phyloP scores from a whole-genome alignment of 2,797 vertebrate genomes.

The Syngnathus acus region DNA sequence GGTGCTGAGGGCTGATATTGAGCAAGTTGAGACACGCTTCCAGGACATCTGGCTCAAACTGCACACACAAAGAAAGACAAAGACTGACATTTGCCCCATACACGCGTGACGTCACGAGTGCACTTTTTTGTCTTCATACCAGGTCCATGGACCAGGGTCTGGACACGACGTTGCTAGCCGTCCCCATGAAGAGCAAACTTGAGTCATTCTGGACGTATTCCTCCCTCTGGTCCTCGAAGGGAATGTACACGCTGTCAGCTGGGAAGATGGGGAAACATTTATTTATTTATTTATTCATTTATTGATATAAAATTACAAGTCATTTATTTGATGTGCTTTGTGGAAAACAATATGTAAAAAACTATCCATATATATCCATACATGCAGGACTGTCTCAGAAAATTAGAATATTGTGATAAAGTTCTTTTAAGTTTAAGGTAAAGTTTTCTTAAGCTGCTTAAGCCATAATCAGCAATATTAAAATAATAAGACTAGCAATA shows the following conservation, averaged over 20 bases:
- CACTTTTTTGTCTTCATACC: constrained; percentile 41
- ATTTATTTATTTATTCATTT: too few species aligned
- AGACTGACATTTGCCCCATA: not conserved
- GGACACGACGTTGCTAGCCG: constrained; percentile 36
- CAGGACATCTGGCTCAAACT: constrained; percentile 80
- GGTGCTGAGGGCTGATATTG: constrained; percentile 79
- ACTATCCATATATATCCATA: too few species aligned
- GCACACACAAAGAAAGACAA: constrained; percentile 5
- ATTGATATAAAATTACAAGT: too few species aligned
- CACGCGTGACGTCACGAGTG: not conserved
- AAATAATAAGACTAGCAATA: too few species aligned
- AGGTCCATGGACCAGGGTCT: constrained; percentile 72
- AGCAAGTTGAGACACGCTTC: constrained; percentile 79
- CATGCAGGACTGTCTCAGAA: too few species aligned
- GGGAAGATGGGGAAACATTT: constrained; percentile 7
- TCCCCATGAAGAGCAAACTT: constrained; percentile 67
- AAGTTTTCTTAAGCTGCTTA: too few species aligned
- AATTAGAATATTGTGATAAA: too few species aligned
- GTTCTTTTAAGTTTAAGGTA: too few species aligned
- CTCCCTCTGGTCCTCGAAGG: constrained; percentile 61
- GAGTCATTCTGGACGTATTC: constrained; percentile 66
- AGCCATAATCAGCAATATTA: too few species aligned
- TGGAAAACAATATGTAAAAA: too few species aligned
- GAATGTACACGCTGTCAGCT: constrained; percentile 66
- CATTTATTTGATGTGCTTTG: too few species aligned